phyloP scores from a whole-genome alignment of 2,888 invertebrate species.

The Helleia helle region DNA sequence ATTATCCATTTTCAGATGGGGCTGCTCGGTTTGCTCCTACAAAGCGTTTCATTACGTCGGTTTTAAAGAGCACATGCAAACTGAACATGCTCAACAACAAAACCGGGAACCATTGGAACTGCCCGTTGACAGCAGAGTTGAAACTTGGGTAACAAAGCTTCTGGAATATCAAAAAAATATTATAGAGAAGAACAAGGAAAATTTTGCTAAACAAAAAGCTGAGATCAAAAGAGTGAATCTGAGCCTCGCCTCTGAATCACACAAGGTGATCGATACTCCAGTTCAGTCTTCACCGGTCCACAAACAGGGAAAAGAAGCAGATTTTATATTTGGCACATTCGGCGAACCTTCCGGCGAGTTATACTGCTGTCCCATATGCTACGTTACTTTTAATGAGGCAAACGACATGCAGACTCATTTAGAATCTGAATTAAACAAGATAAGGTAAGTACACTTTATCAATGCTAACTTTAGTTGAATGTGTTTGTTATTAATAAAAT shows the following conservation, averaged over 20 bases:
- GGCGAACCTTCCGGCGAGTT: slow-evolving; percentile 32
- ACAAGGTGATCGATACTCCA: not conserved
- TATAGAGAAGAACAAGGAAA: slow-evolving; percentile 36
- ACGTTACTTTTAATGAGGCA: slow-evolving; percentile 31
- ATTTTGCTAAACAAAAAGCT: slow-evolving; percentile 33
- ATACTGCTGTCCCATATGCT: slow-evolving; percentile 53
- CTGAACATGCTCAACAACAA: slow-evolving; percentile 50
- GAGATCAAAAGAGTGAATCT: slow-evolving; percentile 25
- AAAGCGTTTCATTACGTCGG: slow-evolving; percentile 70
- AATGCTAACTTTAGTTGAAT: no score
- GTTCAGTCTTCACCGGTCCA: slow-evolving; percentile 10
- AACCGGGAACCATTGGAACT: slow-evolving; percentile 45
- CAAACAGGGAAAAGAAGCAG: slow-evolving; percentile 27
- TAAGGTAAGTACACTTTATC: slow-evolving; percentile 39
- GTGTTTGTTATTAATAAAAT: no score
- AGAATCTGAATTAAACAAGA: slow-evolving; percentile 50
- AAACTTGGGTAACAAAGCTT: slow-evolving; percentile 64
- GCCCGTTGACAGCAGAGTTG: slow-evolving; percentile 53
- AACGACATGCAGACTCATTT: slow-evolving; percentile 43
- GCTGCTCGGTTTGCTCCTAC: slow-evolving; percentile 73
- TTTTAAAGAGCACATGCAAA: slow-evolving; percentile 67
- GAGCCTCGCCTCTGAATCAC: slow-evolving; percentile 7
- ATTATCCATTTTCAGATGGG: slow-evolving; percentile 74
- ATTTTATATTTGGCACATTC: slow-evolving; percentile 42
- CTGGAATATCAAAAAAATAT: slow-evolving; percentile 40